Percentiles rank a stretch among this genome's conserved stretches.
Conservation (phyloP, 2,113 vertebrate species). For the Labeo rohita region DNA sequence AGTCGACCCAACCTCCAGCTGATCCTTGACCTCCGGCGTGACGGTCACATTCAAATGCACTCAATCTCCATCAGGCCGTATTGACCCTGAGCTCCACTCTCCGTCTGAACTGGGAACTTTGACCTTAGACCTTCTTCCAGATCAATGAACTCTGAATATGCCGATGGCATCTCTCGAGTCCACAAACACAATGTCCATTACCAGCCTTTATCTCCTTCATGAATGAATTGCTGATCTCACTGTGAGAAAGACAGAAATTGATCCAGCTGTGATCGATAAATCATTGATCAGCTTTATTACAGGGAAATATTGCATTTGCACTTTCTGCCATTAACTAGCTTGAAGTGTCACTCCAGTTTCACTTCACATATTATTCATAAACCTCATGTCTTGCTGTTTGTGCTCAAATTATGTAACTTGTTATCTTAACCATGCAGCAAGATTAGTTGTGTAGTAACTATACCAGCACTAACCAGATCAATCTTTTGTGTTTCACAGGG, state of each 20-base stretch:
- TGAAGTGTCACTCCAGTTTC: too few relatives aligned
- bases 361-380: not conserved
- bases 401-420: too few relatives aligned
- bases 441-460: too few relatives aligned
- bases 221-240: not conserved
- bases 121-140: not conserved
- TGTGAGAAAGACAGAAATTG: not conserved
- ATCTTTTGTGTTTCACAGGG: too few relatives aligned
- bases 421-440: too few relatives aligned
- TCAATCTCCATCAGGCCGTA: not conserved
- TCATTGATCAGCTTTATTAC: not conserved
- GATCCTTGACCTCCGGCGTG: slow-evolving; percentile 3
- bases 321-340: not conserved
- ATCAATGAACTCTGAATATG: slow-evolving; percentile 1
- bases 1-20: too few relatives aligned
- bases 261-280: not conserved
- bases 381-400: not conserved
- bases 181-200: not conserved
- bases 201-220: not conserved
- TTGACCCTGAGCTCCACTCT: not conserved
- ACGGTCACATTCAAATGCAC: slow-evolving; percentile 8
- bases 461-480: too few relatives aligned
- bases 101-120: not conserved
- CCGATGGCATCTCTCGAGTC: not conserved
- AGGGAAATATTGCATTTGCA: not conserved